Evolutionary conservation across 2,113 vertebrate genomes (phyloP).

Genomic region (Phyllopteryx taeniolatus): DNA sequence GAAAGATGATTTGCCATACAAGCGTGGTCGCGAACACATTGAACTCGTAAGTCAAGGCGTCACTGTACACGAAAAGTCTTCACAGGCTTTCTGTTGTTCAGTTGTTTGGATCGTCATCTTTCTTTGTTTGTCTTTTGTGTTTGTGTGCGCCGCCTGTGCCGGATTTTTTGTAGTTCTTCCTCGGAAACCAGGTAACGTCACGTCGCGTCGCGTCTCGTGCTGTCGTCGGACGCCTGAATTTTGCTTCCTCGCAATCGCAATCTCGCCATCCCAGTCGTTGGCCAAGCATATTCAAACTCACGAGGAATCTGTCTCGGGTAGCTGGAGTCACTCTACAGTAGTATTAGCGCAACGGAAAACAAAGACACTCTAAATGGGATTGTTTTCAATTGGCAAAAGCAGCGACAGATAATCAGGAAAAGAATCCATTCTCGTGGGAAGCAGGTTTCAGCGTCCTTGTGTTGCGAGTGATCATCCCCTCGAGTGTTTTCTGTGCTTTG

Average conservation of each 20-base stretch:
- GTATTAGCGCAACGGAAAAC: too few species aligned
- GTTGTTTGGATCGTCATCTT: constrained; percentile 54
- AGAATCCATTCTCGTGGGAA: constrained; percentile 2
- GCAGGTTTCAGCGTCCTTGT: constrained; percentile 57
- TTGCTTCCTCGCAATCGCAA: constrained; percentile 38
- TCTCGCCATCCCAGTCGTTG: too few species aligned
- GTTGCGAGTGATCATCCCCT: constrained; percentile 31
- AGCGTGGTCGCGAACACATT: neutral
- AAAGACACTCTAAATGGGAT: too few species aligned
- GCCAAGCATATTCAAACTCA: too few species aligned
- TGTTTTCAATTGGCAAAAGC: too few species aligned
- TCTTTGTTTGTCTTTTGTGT: constrained; percentile 63
- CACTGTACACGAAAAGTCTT: constrained; percentile 1
- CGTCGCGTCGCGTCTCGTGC: constrained; percentile 66
- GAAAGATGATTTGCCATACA: neutral
- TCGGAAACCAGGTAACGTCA: constrained; percentile 99
- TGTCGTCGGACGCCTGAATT: constrained; percentile 53
- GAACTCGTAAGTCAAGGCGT: neutral
- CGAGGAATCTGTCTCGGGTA: too few species aligned
- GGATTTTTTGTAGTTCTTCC: constrained; percentile 96
- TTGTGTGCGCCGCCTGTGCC: constrained; percentile 72
- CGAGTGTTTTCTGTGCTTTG: constrained; percentile 41
- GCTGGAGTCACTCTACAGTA: too few species aligned
- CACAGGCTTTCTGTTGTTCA: constrained; percentile 20
- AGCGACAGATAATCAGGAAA: too few species aligned